Base-by-base conservation (phyloP, 1,140 invertebrate genomes). In the Pygmarrhopalites habei region DNA sequence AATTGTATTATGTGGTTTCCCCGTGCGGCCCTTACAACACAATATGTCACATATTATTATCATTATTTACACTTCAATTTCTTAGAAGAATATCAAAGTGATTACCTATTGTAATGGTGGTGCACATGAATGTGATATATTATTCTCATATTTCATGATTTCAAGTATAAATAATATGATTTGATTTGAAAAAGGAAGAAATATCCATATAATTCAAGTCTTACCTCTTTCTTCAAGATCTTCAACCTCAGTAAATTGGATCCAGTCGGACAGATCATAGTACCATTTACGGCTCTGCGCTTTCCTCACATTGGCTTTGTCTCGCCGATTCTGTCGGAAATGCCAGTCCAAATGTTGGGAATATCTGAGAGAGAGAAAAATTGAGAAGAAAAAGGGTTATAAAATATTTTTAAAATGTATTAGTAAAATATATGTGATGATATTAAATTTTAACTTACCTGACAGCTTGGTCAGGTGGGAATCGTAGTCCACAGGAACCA, bases 291-390 rank as follows among this genome's bases (percentile, higher is more conserved):
- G 78, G 17, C 86, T 88, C 67, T 88, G 86, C 0, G 90, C 87
- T 52, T 90, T 86, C 25, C 88, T 82, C 0, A 86, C 84, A 1
- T 88, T 88, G 71, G 92, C 89, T 62, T 90, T 85, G 71, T 92
- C 91, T 46, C 86, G 80, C 12, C 91, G 79, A 76, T 98, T 98
- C 75, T 92, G 89, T 12, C 93, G 79, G 77, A 97, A 97, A 79
- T 98, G 95, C 94, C 95, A 97, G 77, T 98, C 93, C 29, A 97
- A 80, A 78, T 97, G 95, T 74, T 92, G 88, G 65, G 89, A 89
- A 74, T 97, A 83, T 55, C 72, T 70, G 39, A 43, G 53, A 56
- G 10, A 28, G 14, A 59, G n/a, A 60, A n/a, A n/a, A n/a, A n/a
- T n/a, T n/a, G n/a, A n/a, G n/a, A n/a, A n/a, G n/a, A n/a, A 15